These are phyloP conservation scores for Chaenodraco wilsoni DNA, from an alignment of 2,797 vertebrate species.

Conservation along the genomic window DNA sequence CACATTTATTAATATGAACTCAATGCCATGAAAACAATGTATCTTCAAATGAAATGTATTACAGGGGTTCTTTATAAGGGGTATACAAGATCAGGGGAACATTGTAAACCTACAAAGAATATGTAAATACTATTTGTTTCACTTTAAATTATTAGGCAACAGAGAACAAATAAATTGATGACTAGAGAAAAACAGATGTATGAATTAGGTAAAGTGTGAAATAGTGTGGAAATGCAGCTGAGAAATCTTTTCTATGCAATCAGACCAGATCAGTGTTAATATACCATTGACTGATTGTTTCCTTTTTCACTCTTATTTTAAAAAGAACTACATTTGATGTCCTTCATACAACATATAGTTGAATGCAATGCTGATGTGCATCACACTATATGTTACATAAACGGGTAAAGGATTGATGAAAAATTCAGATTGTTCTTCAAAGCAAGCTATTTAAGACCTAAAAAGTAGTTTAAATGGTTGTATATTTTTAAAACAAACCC, in stretches of 20 bases:
- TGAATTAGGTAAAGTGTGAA: slow-evolving; percentile 36
- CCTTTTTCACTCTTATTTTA: slow-evolving; percentile 3
- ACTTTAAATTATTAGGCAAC: slow-evolving; percentile 3
- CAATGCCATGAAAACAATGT: not conserved
- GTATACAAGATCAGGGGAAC: not conserved
- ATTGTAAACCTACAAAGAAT: not conserved
- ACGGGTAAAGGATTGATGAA: not conserved
- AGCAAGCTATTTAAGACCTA: not conserved
- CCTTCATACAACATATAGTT: not conserved
- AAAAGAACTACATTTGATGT: not conserved
- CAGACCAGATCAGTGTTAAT: slow-evolving; percentile 6
- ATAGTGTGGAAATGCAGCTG: slow-evolving; percentile 26
- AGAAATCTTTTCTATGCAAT: slow-evolving; percentile 11
- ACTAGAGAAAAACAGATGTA: slow-evolving; percentile 31
- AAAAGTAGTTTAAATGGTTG: not conserved
- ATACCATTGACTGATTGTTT: slow-evolving; percentile 12
- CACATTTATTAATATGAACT: slow-evolving; percentile 1
- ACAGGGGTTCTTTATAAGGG: not conserved
- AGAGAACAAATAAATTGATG: not conserved
- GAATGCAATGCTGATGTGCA: not conserved
- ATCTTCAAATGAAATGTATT: not conserved
- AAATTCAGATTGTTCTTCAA: not conserved
- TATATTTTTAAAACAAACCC: not conserved
- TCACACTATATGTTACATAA: not conserved
- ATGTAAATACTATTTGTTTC: not conserved